Evolutionary conservation across 2,113 vertebrate species (phyloP).

Genomic region (Brachypteracias leptosomus): DNA sequence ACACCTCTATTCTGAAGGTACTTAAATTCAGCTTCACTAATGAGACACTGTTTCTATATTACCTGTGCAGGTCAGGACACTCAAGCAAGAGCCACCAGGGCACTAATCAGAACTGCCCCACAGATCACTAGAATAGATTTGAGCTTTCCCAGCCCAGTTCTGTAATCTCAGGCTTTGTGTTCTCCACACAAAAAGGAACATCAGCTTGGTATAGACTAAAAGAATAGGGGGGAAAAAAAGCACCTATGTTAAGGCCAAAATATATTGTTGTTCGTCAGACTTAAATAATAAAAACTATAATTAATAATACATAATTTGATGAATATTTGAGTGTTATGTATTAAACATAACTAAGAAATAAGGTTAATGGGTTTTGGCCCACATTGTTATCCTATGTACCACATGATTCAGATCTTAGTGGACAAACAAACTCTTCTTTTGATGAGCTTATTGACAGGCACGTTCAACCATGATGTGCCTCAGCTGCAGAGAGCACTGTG

Average conservation of each 20-base stretch:
- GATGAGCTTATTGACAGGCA: neutral
- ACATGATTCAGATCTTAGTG: neutral
- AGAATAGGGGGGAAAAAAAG: neutral
- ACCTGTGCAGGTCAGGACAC: neutral
- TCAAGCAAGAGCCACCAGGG: neutral
- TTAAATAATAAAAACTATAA: neutral
- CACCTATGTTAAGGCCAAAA: neutral
- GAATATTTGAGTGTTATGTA: neutral
- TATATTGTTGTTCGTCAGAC: neutral
- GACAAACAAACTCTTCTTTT: neutral
- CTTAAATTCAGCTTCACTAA: neutral
- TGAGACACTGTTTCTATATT: neutral
- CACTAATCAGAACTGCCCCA: neutral
- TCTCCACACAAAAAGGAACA: neutral
- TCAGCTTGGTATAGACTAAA: neutral
- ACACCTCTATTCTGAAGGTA: neutral
- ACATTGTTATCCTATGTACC: neutral
- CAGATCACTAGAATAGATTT: neutral
- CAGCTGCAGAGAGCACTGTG: neutral
- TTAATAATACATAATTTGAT: neutral
- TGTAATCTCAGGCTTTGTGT: neutral
- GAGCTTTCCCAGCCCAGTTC: neutral
- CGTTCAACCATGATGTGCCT: neutral
- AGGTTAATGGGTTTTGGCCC: neutral
- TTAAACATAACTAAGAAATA: neutral